Evolutionary conservation across 1,140 invertebrate species (phyloP), one percentile per base, ranked within the genome.

Genomic region (Metaphire vulgaris): DNA sequence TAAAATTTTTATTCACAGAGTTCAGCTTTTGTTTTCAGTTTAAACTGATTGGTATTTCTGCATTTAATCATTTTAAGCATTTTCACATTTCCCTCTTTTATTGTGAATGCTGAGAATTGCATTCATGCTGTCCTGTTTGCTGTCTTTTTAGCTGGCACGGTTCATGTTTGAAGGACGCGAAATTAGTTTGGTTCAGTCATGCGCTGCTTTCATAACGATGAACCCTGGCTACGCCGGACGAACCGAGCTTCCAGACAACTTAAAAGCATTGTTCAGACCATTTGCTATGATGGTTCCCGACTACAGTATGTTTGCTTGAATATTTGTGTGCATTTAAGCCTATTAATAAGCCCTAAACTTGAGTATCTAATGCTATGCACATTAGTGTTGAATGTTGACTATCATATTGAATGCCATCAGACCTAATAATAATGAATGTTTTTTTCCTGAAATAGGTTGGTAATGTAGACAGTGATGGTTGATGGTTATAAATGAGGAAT

Each of bases 281-380:
- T 91, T 96, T 72, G 90, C 93, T 1, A 95, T 96, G 93, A 95
- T 95, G 93, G 93, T 95, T 67, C 94, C 94, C 0, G 92, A 96
- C 87, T 95, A 95, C 82, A 89, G 91, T 91, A 84, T 85, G 86
- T 31, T 26, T 29, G n/a, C n/a, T n/a, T 26, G 16, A 16, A 16
- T 16, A 65, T 16, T 65, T 65, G 16, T 65, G 64, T 65, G 16
- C 26, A 16, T 65, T 65, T 26, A 16, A 65, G 16, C 16, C 1
- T 14, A 69, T 30, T 16, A 15, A 26, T 28, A 26, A 15, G n/a
- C 68, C 68, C 30, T 69, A 1, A 32, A 29, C 12, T 29, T 32
- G 29, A 69, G 30, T 32, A 16, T 21, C 29, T 31, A 69, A 1
- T 32, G 68, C 33, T 26, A 67, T 67, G 30, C 30, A 1, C 30